These are phyloP conservation scores for Hypomecis punctinalis DNA, from an alignment of 2,888 invertebrate species.

Conservation along the genomic window DNA sequence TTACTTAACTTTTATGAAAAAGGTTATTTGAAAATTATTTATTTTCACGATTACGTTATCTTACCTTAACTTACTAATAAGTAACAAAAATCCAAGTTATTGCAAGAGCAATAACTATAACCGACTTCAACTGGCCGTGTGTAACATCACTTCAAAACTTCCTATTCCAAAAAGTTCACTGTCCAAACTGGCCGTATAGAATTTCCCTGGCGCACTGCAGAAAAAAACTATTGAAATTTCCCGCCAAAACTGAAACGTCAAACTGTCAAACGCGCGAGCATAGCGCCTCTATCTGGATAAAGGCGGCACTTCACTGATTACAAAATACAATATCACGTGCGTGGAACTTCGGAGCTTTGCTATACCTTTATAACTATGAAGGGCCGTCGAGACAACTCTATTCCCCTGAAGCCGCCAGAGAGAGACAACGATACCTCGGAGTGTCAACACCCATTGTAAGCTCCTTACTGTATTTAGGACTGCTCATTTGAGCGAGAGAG, in stretches of 20 bases:
- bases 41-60: conserved; percentile 28
- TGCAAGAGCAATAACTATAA: conserved; percentile 77
- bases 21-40: too few relatives aligned
- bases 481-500: conserved; percentile 82
- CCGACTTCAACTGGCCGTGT: conserved; percentile 70
- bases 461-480: conserved; percentile 77
- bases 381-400: conserved; percentile 71
- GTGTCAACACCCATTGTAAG: conserved; percentile 80
- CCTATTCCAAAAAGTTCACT: conserved; percentile 58
- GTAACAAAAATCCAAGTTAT: conserved; percentile 77
- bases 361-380: conserved; percentile 78
- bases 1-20: too few relatives aligned
- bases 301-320: conserved; percentile 83
- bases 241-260: conserved; percentile 81
- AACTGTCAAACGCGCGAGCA: conserved; percentile 79
- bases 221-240: conserved; percentile 54
- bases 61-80: conserved; percentile 70
- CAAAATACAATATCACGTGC: conserved; percentile 83
- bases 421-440: conserved; percentile 61
- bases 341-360: conserved; percentile 73
- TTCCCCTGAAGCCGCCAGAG: conserved; percentile 57
- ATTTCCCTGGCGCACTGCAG: conserved; percentile 49
- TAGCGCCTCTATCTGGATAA: conserved; percentile 77
- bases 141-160: conserved; percentile 70
- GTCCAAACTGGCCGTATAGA: conserved; percentile 52